phyloP scores from a whole-genome alignment of 2,113 vertebrate species.

The Scolopax mira region DNA sequence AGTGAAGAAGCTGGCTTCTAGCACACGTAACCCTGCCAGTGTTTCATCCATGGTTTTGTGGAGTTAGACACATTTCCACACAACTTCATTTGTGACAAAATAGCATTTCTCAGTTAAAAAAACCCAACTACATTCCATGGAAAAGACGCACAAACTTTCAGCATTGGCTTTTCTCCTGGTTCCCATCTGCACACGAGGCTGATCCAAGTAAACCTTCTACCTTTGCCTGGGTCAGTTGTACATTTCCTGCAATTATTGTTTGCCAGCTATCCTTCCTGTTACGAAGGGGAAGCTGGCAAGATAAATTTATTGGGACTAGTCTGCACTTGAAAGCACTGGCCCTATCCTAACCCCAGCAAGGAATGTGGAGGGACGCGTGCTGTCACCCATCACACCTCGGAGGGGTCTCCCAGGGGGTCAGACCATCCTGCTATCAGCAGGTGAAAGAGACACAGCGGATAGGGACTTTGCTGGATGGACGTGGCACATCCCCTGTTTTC shows the following conservation, averaged over 20 bases:
- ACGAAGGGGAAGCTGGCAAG: constrained; percentile 36
- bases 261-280: constrained; percentile 27
- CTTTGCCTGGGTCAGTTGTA: not conserved
- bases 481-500: not conserved
- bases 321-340: constrained; percentile 23
- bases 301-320: not conserved
- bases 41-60: not conserved
- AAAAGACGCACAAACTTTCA: not conserved
- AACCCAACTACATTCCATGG: too few relatives aligned
- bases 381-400: accelerated
- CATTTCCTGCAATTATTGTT: constrained; percentile 46
- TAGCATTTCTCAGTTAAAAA: not conserved
- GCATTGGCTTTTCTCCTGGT: not conserved
- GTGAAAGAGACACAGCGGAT: not conserved
- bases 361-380: not conserved
- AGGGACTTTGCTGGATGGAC: not conserved
- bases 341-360: not conserved
- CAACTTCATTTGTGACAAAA: not conserved
- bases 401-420: not conserved
- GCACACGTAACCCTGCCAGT: not conserved
- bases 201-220: not conserved
- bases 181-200: not conserved
- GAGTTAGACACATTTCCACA: not conserved
- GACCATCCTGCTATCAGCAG: not conserved
- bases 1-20: not conserved